Evolutionary conservation across 1,140 invertebrate genomes (phyloP).

Genomic region (Orchesella cincta): DNA sequence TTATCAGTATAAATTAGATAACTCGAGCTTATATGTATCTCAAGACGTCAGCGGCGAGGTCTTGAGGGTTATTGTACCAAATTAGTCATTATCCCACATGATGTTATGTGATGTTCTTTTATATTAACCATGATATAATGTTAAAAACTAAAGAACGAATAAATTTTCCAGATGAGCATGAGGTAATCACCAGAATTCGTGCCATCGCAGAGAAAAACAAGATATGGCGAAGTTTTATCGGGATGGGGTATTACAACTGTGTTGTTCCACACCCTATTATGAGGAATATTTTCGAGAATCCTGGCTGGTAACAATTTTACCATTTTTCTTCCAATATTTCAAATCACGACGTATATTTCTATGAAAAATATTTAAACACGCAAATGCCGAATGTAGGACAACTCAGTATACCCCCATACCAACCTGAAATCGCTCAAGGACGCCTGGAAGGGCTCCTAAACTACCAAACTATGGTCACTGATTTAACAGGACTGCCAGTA

Average conservation of each 20-base stretch:
- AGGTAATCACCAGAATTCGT: slow-evolving; percentile 76
- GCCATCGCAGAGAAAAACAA: slow-evolving; percentile 84
- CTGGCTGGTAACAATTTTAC: slow-evolving; percentile 80
- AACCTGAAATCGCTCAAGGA: slow-evolving; percentile 94
- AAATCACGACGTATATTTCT: too few species aligned
- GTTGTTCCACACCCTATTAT: slow-evolving; percentile 92
- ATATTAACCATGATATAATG: too few species aligned
- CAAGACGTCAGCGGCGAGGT: too few species aligned
- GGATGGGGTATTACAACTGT: slow-evolving; percentile 88
- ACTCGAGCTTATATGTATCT: too few species aligned
- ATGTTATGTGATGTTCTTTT: too few species aligned
- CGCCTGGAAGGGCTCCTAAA: slow-evolving; percentile 92
- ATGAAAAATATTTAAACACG: not conserved
- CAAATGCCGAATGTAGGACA: slow-evolving; percentile 62
- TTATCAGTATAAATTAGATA: too few species aligned
- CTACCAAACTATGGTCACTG: slow-evolving; percentile 96
- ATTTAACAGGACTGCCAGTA: slow-evolving; percentile 90
- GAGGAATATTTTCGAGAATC: slow-evolving; percentile 98
- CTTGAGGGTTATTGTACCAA: too few species aligned
- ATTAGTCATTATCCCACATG: too few species aligned
- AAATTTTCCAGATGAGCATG: slow-evolving; percentile 74
- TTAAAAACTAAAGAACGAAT: too few species aligned
- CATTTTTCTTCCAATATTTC: too few species aligned
- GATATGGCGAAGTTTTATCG: slow-evolving; percentile 94
- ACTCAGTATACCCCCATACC: slow-evolving; percentile 86